Conservation (phyloP, 2,888 invertebrate genomes). For the Gymnocheta viridis region DNA sequence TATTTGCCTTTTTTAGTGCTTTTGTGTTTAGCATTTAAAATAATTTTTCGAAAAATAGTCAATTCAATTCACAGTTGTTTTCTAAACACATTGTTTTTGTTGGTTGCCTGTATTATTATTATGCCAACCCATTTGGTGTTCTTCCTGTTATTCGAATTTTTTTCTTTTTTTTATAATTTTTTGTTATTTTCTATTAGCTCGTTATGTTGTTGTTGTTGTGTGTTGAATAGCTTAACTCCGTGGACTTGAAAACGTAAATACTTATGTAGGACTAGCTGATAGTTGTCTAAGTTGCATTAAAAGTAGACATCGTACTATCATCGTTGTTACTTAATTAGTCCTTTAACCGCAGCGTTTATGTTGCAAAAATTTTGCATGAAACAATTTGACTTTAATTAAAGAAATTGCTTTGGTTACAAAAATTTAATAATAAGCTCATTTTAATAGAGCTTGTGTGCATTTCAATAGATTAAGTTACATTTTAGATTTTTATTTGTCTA, state of each 20-base stretch:
- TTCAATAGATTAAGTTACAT: background rate
- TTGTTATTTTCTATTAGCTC: background rate
- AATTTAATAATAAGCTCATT: background rate
- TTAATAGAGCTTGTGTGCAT: background rate
- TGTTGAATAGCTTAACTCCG: conserved; percentile 29
- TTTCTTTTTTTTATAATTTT: background rate
- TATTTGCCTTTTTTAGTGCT: background rate
- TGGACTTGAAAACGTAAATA: conserved; percentile 27
- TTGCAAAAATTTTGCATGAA: conserved; percentile 43
- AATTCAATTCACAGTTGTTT: conserved; percentile 49
- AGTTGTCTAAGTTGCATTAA: conserved; percentile 17
- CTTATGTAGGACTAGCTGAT: background rate
- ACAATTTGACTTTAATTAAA: conserved; percentile 16
- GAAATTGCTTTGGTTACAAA: background rate
- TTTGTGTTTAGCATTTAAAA: conserved; percentile 20
- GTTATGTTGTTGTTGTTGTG: conserved; percentile 11
- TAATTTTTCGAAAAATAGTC: conserved; percentile 3
- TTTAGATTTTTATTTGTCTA: too few relatives aligned
- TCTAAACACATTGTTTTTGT: conserved; percentile 51
- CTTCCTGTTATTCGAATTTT: background rate
- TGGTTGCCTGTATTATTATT: conserved; percentile 28
- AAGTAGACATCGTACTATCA: conserved; percentile 34
- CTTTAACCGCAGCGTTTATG: conserved; percentile 60
- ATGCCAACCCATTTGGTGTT: conserved; percentile 62
- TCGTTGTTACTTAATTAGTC: conserved; percentile 61